Evolutionary conservation across 2,797 vertebrate genomes (phyloP), one percentile per base, ranked within the genome.

Genomic region (Sparidentex hasta): DNA sequence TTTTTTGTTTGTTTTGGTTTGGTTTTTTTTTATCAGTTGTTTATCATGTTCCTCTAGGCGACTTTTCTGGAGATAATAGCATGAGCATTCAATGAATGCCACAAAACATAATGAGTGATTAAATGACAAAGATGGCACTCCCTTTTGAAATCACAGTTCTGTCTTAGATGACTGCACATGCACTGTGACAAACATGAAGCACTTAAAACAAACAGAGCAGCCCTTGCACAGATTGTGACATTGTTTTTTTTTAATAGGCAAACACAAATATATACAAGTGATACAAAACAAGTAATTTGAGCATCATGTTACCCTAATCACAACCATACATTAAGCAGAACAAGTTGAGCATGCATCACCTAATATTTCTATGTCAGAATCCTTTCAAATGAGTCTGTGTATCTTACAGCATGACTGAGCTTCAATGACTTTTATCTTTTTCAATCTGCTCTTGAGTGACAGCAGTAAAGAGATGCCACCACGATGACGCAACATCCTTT

Each of bases 181-280:
- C 57, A 44, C 25, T 73, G n/a, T 41, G 38, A 41, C 33, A 47
- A 18, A 33, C 2, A 23, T 12, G 1, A 56, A 67, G 38, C 23
- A 29, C 76, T 78, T 23, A 51, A 46, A 4, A 41, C 18, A 33
- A 43, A 70, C 18, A 55, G 82, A 59, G 67, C 52, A 72, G 44
- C 50, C 14, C 4, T 50, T 7, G 50, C 20, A 44, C 18, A 72
- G 6, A 38, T 38, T 38, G 33, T 38, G 33, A 38, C 33, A 38
- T 38, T 38, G 33, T 38, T 38, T 38, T 38, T 38, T 33, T 75
- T 81, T 79, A 73, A 76, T 73, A 46, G 11, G 57, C 59, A 86
- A 78, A 86, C 38, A 76, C 5, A 80, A 11, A 72, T 61, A 33
- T 43, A 18, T 56, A 68, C 21, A 86, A 63, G n/a, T 9, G 52